Base-by-base conservation (phyloP, 2,113 vertebrate species). In the Rhadina sibilatrix region DNA sequence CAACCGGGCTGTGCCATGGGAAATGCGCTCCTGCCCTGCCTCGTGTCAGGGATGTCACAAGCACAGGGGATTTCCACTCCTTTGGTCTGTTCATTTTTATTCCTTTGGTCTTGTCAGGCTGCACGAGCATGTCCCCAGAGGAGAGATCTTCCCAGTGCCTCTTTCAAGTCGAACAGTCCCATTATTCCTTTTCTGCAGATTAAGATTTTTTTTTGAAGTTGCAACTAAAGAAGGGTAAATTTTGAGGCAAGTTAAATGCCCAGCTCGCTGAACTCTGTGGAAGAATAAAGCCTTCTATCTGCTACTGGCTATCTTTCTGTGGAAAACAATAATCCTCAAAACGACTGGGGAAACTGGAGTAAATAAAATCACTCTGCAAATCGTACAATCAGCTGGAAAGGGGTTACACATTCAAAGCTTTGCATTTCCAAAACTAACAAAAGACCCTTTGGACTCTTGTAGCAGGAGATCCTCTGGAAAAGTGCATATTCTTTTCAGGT, bases 181-280 rank as follows among this genome's bases (percentile, higher is more conserved):
- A 38, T 86, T 95, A 80, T 93, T 92, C 49, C 44, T 66, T 71
- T 77, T 75, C 65, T 75, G 49, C 82, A 92, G 70, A 89, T 77
- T 83, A 47, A 56, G 84, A 59, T 50, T 81, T 91, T 91, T 74
- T 60, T 60, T 60, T 60, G 72, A 87, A 92, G 69, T 49, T 59
- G 42, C 40, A 37, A 20, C 50, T 87, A 64, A 64, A 94, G 81
- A 74, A 56, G 79, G 65, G 38, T 81, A 57, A 44, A 90, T 88
- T 93, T 82, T 28, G 38, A 90, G 89, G 20, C 17, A 53, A 84
- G 38, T 75, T 71, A 89, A 75, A 89, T 89, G n/a, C 44, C 47
- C n/a, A 65, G 10, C 47, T 75, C 25, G 3, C 44, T 79, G 66
- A 72, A 85, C 80, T 85, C 56, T 11, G 27, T 15, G 46, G 54